phyloP scores from a whole-genome alignment of 1,140 invertebrate species.

The Calliphora vicina region DNA sequence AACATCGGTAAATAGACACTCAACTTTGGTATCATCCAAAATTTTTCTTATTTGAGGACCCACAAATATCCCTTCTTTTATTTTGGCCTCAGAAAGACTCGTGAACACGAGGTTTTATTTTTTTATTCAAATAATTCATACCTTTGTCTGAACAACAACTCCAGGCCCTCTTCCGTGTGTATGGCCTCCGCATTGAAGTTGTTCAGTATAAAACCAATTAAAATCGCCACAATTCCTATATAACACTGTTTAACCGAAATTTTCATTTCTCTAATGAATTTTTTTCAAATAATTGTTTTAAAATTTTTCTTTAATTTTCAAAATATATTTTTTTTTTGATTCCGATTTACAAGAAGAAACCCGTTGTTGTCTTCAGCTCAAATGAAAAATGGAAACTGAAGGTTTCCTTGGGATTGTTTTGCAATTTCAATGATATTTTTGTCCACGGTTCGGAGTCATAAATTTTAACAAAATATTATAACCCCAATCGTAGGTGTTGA shows the following conservation, averaged over 20 bases:
- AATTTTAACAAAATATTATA: not conserved
- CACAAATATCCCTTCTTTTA: too few species aligned
- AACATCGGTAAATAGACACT: too few species aligned
- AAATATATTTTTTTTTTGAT: not conserved
- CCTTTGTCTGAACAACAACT: slow-evolving; percentile 61
- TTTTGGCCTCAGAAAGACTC: too few species aligned
- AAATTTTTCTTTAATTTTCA: not conserved
- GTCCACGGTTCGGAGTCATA: not conserved
- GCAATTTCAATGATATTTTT: slow-evolving; percentile 1
- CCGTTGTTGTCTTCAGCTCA: slow-evolving; percentile 26
- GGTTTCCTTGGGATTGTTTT: not conserved
- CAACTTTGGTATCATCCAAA: too few species aligned
- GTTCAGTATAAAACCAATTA: slow-evolving; percentile 20
- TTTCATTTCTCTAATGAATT: not conserved
- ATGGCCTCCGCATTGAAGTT: slow-evolving; percentile 19
- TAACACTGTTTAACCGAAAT: not conserved
- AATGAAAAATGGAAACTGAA: slow-evolving; percentile 28
- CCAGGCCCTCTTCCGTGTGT: slow-evolving; percentile 62
- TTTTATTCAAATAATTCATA: not conserved
- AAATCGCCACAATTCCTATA: not conserved
- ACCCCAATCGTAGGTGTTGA: not conserved
- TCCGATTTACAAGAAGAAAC: not conserved
- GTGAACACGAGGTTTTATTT: too few species aligned
- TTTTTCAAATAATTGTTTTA: not conserved
- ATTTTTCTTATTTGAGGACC: too few species aligned